phyloP scores from a whole-genome alignment of 2,888 invertebrate genomes.

The Sialis fuliginosa region DNA sequence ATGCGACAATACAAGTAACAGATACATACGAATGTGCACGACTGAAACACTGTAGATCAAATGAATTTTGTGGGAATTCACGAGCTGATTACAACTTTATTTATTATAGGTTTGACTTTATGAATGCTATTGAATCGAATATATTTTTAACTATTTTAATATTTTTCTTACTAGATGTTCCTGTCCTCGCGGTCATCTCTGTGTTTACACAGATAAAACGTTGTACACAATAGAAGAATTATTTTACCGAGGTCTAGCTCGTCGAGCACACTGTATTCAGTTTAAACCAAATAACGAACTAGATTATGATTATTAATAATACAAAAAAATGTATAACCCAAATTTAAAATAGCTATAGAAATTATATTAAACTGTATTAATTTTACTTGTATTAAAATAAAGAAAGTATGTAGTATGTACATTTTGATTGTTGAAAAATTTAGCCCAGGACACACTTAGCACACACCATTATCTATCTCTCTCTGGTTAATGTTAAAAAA shows the following conservation, averaged over 20 bases:
- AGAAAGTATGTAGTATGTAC: too few species aligned
- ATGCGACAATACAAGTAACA: constrained; percentile 16
- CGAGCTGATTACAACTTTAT: constrained; percentile 36
- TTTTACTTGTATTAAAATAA: too few species aligned
- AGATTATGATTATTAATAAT: constrained; percentile 9
- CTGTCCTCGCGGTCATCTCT: constrained; percentile 40
- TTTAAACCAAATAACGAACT: constrained; percentile 15
- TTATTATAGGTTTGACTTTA: constrained; percentile 25
- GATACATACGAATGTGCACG: constrained; percentile 29
- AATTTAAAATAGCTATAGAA: too few species aligned
- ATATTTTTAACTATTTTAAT: neutral
- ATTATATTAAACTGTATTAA: too few species aligned
- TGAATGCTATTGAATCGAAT: neutral
- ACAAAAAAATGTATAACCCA: neutral
- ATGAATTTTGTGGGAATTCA: constrained; percentile 43
- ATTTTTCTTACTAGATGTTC: constrained; percentile 25
- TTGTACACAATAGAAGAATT: constrained; percentile 31
- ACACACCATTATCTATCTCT: too few species aligned
- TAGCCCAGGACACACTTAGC: too few species aligned
- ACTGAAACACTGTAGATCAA: constrained; percentile 30
- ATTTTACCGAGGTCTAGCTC: constrained; percentile 35
- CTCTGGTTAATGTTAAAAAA: too few species aligned
- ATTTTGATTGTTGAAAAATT: too few species aligned
- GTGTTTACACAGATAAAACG: constrained; percentile 29
- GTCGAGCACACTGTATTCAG: constrained; percentile 34